These are phyloP conservation scores for Ahaetulla prasina DNA, from an alignment of 2,113 vertebrate species.

Conservation along the genomic window DNA sequence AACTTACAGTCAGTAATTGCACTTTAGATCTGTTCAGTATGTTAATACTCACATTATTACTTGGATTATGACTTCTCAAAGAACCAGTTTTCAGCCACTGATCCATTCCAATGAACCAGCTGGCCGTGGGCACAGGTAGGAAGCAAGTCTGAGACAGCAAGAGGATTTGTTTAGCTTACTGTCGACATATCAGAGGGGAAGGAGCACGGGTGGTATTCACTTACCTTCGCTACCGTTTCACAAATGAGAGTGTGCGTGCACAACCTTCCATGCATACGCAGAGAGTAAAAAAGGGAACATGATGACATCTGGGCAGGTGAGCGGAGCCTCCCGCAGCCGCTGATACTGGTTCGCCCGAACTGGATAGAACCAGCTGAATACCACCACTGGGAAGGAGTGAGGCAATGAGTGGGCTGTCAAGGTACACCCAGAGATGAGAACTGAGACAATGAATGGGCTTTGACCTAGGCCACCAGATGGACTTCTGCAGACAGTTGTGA, in stretches of 20 bases:
- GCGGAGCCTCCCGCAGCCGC: too few species aligned
- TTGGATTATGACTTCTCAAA: neutral
- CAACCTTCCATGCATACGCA: too few species aligned
- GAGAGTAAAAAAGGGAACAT: too few species aligned
- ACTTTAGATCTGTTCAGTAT: neutral
- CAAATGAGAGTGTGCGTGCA: too few species aligned
- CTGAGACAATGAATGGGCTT: neutral
- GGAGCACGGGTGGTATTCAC: too few species aligned
- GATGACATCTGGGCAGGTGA: too few species aligned
- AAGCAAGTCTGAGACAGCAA: neutral
- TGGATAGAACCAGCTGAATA: too few species aligned
- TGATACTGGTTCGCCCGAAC: too few species aligned
- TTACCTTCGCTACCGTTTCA: too few species aligned
- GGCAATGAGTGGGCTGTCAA: neutral
- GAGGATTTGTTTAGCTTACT: neutral
- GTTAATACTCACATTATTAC: neutral
- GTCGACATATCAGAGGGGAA: neutral
- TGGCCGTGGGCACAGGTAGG: neutral
- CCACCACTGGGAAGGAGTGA: neutral
- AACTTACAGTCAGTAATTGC: neutral
- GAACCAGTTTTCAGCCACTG: neutral
- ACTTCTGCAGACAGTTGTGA: neutral
- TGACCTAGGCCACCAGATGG: neutral
- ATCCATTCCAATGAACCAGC: neutral
- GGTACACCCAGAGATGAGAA: neutral